Conservation (phyloP, 2,113 vertebrate genomes). For the Pelecanus crispus region DNA sequence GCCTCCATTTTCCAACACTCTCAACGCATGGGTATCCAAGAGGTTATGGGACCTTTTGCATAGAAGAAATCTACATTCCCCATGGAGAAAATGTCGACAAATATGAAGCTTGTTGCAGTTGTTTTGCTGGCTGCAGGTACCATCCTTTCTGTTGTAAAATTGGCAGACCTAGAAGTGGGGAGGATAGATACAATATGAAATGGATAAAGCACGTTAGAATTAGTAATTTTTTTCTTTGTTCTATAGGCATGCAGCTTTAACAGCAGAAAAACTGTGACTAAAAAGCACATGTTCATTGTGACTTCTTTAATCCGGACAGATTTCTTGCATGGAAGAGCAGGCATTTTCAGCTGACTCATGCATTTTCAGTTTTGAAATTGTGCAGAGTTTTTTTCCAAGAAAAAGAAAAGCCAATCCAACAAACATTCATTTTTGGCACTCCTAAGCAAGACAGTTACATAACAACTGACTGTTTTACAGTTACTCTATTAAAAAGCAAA, state of each 20-base stretch:
- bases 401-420: not conserved
- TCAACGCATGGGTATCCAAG: not conserved
- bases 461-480: not conserved
- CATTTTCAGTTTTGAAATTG: not conserved
- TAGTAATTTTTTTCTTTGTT: not conserved
- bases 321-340: not conserved
- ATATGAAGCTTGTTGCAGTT: constrained; percentile 71
- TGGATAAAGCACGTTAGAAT: not conserved
- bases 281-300: not conserved
- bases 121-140: constrained; percentile 34
- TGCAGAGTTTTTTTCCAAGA: not conserved
- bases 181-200: not conserved
- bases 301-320: not conserved
- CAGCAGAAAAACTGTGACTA: not conserved
- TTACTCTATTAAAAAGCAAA: not conserved
- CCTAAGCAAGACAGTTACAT: not conserved
- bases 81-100: constrained; percentile 68
- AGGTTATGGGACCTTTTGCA: constrained; percentile 72
- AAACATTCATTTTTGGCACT: not conserved
- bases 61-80: constrained; percentile 52
- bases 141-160: constrained; percentile 62
- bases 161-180: constrained; percentile 54
- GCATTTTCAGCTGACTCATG: not conserved
- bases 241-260: not conserved
- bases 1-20: constrained; percentile 42